phyloP scores from a whole-genome alignment of 2,888 invertebrate species.

The Rutpela maculata region DNA sequence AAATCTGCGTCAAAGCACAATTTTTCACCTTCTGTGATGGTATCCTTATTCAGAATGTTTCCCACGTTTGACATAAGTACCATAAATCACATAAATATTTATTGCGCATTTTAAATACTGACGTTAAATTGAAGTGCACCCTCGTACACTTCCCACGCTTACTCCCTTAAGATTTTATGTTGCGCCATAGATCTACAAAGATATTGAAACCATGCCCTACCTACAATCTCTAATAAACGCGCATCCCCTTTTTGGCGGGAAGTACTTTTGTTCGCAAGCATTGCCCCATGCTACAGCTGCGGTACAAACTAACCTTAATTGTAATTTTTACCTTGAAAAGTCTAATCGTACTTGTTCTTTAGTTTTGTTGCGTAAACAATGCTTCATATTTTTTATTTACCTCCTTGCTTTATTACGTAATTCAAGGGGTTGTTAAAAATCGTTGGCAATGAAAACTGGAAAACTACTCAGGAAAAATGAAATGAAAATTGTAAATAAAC shows the following conservation, averaged over 20 bases:
- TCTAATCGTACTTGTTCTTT: neutral
- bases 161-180: constrained; percentile 5
- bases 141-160: constrained; percentile 3
- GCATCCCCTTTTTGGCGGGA: constrained; percentile 26
- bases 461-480: too few relatives aligned
- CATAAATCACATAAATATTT: neutral
- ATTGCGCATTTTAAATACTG: neutral
- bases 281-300: constrained; percentile 5
- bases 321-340: neutral
- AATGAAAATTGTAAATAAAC: too few relatives aligned
- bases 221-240: neutral
- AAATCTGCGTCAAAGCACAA: too few relatives aligned
- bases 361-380: too few relatives aligned
- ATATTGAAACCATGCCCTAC: neutral
- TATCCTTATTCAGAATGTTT: too few relatives aligned
- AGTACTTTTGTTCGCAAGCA: neutral
- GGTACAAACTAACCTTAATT: constrained; percentile 1
- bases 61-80: neutral
- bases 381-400: too few relatives aligned
- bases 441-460: too few relatives aligned
- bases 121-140: neutral
- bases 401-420: too few relatives aligned
- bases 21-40: too few relatives aligned
- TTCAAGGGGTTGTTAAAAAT: too few relatives aligned
- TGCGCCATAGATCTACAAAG: neutral